phyloP scores from a whole-genome alignment of 2,113 vertebrate genomes.

The Pedionomus torquatus region DNA sequence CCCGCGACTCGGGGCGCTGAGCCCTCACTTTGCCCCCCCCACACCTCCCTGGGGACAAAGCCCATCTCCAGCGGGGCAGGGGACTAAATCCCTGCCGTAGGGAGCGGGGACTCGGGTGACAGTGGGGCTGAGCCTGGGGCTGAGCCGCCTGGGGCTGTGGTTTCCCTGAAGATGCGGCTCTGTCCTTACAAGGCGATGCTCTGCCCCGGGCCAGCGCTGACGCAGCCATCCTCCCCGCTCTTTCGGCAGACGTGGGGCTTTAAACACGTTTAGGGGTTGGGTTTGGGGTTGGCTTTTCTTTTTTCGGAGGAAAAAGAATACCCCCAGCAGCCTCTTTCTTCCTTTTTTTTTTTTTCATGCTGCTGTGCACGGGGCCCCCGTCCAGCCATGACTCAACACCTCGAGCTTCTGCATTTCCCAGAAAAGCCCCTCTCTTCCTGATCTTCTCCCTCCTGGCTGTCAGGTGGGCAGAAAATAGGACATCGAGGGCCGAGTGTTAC shows the following conservation, averaged over 20 bases:
- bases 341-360: constrained; percentile 76
- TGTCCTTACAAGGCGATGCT: constrained; percentile 45
- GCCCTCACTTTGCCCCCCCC: neutral
- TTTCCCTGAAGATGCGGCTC: neutral
- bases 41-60: neutral
- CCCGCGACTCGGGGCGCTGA: fast-evolving
- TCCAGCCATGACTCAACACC: constrained; percentile 60
- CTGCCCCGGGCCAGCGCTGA: neutral
- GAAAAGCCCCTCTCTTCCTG: neutral
- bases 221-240: neutral
- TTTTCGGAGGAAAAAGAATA: neutral
- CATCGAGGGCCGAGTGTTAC: fast-evolving
- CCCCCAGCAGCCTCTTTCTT: constrained; percentile 33
- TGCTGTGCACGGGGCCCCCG: neutral
- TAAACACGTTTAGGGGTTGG: neutral
- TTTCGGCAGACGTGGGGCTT: neutral
- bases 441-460: neutral
- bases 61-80: neutral
- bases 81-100: neutral
- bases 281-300: neutral
- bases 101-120: neutral
- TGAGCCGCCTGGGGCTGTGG: neutral
- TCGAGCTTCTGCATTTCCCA: constrained; percentile 60
- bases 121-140: neutral
- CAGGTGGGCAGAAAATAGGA: neutral